Evolutionary conservation across 2,797 vertebrate genomes (phyloP).

Genomic region (Selene dorsalis): DNA sequence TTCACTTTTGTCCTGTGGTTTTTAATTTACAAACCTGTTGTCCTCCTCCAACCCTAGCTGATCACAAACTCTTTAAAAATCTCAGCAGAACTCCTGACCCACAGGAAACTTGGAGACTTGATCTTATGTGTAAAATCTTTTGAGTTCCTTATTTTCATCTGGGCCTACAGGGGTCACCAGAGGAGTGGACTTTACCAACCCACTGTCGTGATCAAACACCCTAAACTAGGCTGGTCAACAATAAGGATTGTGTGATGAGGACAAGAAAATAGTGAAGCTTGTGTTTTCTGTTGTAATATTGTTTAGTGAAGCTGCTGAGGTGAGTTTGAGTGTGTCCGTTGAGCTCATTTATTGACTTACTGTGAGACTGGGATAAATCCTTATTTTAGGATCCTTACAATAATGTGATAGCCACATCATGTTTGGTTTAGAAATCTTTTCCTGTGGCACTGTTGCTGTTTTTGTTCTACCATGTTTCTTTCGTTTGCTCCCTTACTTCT

Average conservation of each 20-base stretch:
- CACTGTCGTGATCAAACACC: background rate
- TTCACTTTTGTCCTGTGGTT: too few relatives aligned
- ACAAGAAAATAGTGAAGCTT: background rate
- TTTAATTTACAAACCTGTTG: too few relatives aligned
- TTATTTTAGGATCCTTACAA: too few relatives aligned
- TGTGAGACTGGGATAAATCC: background rate
- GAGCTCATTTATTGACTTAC: background rate
- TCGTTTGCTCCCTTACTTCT: background rate
- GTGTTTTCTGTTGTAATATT: background rate
- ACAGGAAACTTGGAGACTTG: background rate
- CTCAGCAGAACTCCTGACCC: background rate
- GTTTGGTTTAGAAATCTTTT: background rate
- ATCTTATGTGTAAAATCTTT: background rate
- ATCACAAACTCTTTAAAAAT: background rate
- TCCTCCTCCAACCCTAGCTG: background rate
- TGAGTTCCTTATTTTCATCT: background rate
- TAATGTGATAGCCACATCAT: background rate
- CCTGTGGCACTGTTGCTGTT: background rate
- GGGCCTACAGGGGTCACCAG: background rate
- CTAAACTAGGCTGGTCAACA: too few relatives aligned
- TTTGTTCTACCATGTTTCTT: background rate
- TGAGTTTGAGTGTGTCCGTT: too few relatives aligned
- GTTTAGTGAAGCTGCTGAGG: background rate
- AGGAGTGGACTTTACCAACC: background rate
- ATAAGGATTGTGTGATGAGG: background rate